Base-by-base conservation (phyloP, 2,797 vertebrate genomes). In the Erpetoichthys calabaricus region DNA sequence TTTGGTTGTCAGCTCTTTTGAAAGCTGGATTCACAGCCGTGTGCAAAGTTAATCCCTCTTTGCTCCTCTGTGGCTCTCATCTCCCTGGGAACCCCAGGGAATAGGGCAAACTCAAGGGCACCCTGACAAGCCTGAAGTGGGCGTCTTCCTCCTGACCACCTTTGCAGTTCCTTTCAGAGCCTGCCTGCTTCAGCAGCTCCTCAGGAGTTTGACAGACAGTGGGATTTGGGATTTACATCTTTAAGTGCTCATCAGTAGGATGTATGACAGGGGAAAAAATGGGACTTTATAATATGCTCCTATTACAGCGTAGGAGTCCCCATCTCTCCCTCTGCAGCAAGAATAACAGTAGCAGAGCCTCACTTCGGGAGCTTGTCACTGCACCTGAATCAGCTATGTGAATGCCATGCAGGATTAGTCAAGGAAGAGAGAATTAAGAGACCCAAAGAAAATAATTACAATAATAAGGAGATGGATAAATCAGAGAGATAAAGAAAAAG, bases 31-130 rank as follows among this genome's bases (percentile, higher is more conserved):
- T 86, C 82, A 81, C 82, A 87, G 81, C 86, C 86, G 87, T 88
- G 86, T 87, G 86, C 86, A 88, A 88, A 87, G 85, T 85, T 88
- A 88, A 88, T 88, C 86, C 86, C 63, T 61, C 74, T 77, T 61
- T 64, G 63, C 77, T 81, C 78, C 82, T 80, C 77, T 62, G 68
- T 68, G 66, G 74, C 75, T 80, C 79, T 82, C 82, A 84, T 86
- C 81, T 85, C 84, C 84, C 83, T 87, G 85, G 85, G 85, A 87
- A 87, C 81, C 79, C 80, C 73, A 72, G 47, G 41, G 25, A 49
- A 25, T 7, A 9, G 44, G 60, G 65, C 7, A 57, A 51, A 57
- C 64, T 69, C 64, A 68, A 68, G 66, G 58, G 68, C 61, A 67
- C 66, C 66, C 67, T 61, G 67, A 67, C 69, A 62, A 65, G 65